Conservation (phyloP, 2,113 vertebrate species). For the Xenotilapia longispinis region DNA sequence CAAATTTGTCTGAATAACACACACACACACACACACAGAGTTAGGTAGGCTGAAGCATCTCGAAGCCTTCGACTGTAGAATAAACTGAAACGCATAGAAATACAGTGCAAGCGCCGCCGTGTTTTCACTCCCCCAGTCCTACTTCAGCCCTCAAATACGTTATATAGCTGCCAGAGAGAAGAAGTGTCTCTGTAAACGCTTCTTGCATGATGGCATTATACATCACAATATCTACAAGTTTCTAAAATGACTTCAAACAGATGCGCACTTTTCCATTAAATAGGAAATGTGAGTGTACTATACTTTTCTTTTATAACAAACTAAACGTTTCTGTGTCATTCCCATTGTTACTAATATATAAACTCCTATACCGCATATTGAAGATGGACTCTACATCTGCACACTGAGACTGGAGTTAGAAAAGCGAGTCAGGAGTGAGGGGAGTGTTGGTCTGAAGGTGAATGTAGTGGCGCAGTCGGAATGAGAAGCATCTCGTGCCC, state of each 20-base stretch:
- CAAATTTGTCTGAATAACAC: background rate
- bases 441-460: background rate
- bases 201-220: constrained; percentile 52
- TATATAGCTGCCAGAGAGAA: constrained; percentile 47
- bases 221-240: background rate
- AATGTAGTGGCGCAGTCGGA: background rate
- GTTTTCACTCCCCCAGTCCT: background rate
- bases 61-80: background rate
- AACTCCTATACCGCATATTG: constrained; percentile 3
- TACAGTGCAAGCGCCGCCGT: background rate
- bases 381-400: constrained; percentile 29
- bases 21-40: background rate
- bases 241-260: background rate
- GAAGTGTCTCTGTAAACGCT: constrained; percentile 15
- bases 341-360: constrained; percentile 23
- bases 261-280: constrained; percentile 3
- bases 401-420: constrained; percentile 23
- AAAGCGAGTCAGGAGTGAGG: background rate
- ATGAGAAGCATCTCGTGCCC: background rate
- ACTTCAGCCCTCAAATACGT: background rate
- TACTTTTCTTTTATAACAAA: constrained; percentile 33
- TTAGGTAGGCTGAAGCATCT: background rate
- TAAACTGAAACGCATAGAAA: background rate
- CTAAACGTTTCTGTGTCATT: constrained; percentile 40
- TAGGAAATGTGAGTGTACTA: constrained; percentile 1